Evolutionary conservation across 2,797 vertebrate genomes (phyloP).

Genomic region (Centropyge bicolor): DNA sequence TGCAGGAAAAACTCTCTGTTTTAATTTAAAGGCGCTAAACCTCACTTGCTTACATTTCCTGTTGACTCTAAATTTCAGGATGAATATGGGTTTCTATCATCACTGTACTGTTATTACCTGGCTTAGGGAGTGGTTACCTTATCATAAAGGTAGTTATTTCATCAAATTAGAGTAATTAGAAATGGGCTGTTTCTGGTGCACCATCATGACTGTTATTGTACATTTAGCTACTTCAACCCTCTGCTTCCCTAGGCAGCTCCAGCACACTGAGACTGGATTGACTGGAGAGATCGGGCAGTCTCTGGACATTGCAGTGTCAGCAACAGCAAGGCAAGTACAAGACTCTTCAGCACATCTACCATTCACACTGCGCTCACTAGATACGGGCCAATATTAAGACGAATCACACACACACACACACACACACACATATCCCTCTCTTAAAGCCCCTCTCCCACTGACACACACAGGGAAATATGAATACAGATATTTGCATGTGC

Average conservation of each 20-base stretch:
- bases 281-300: conserved; percentile 56
- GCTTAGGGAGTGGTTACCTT: conserved; percentile 26
- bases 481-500: conserved; percentile 15
- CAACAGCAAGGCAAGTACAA: conserved; percentile 63
- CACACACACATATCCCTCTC: conserved; percentile 21
- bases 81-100: conserved; percentile 21
- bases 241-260: conserved; percentile 44
- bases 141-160: conserved; percentile 38
- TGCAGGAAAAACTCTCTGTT: not conserved
- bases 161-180: conserved; percentile 42
- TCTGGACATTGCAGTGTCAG: conserved; percentile 73
- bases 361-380: conserved; percentile 36
- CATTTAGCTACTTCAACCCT: conserved; percentile 37
- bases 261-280: conserved; percentile 53
- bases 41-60: conserved; percentile 13
- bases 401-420: conserved; percentile 18
- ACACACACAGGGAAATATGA: conserved; percentile 7
- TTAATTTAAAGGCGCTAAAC: not conserved
- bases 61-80: conserved; percentile 8
- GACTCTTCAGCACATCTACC: conserved; percentile 52
- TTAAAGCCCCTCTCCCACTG: conserved; percentile 9
- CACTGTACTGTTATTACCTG: conserved; percentile 27
- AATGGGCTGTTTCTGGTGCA: conserved; percentile 10
- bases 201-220: conserved; percentile 6
- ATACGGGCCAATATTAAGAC: conserved; percentile 27